Base-by-base conservation (phyloP, 2,113 vertebrate genomes). In the Barnardius zonarius region DNA sequence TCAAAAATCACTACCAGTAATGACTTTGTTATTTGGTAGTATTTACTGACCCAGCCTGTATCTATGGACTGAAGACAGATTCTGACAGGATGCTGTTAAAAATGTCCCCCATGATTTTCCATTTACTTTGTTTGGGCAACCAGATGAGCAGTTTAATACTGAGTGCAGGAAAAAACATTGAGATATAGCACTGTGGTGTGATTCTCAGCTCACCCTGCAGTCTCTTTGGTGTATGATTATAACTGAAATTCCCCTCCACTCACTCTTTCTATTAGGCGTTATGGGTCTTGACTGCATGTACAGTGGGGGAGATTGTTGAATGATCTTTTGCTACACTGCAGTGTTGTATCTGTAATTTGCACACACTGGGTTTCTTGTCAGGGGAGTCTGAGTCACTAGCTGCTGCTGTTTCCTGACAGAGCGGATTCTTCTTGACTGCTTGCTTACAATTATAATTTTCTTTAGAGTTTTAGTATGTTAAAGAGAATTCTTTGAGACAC, bases 381-480 rank as follows among this genome's bases (percentile, higher is more conserved):
- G 49, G 57, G 72, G 35, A 86, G 70, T 89, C 90, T 96, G 96
- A 97, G 83, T 96, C 95, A 97, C 87, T 55, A 67, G 73, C 90
- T 93, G 67, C 74, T 93, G 74, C 66, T 92, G 83, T 22, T 95
- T 93, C 68, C 87, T 64, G 70, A 13, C 87, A 69, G 77, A 74
- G 62, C 5, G 2, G 72, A 86, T 82, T 77, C 43, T 96, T 97
- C 88, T 70, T 46, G 78, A 57, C 75, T 11, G 59, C 63, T 76
- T 81, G 37, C 68, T 85, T 81, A 17, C 22, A 28, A 35, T 68
- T 82, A 23, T 20, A 78, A 17, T 87, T 78, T 95, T 51, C 57
- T 88, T 48, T 73, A 19, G 49, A 43, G 33, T 67, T 95, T 74
- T 43, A 46, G 39, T 37, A 13, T 94, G 76, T 66, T 67, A 52